These are phyloP conservation scores for Lamellibrachia satsuma DNA, from an alignment of 2,888 invertebrate genomes.

Conservation along the genomic window DNA sequence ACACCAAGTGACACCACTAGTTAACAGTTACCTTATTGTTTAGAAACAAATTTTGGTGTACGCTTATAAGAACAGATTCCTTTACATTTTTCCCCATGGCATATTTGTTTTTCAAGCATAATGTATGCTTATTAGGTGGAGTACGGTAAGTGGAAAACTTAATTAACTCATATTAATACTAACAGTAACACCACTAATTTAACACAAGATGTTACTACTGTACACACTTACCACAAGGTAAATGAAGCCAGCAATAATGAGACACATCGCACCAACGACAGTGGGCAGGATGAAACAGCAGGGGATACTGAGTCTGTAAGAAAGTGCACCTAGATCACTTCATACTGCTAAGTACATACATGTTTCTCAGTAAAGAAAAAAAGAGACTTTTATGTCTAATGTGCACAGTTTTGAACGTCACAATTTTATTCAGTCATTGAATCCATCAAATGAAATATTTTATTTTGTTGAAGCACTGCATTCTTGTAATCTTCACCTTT, in stretches of 20 bases:
- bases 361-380: not conserved
- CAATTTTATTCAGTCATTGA: not conserved
- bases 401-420: not conserved
- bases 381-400: not conserved
- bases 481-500: not conserved
- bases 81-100: too few relatives aligned
- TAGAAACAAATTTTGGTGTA: too few relatives aligned
- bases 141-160: too few relatives aligned
- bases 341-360: not conserved
- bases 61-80: too few relatives aligned
- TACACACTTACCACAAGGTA: conserved; percentile 53
- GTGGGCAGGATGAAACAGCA: conserved; percentile 57
- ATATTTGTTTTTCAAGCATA: too few relatives aligned
- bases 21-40: too few relatives aligned
- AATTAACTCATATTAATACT: too few relatives aligned
- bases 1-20: too few relatives aligned
- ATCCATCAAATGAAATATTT: not conserved
- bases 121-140: too few relatives aligned
- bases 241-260: conserved; percentile 52
- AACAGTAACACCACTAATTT: not conserved
- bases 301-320: conserved; percentile 55
- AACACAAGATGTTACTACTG: not conserved
- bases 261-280: conserved; percentile 52
- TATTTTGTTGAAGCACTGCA: not conserved
- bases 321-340: not conserved